A percentile compares a stretch with the other conserved stretches of the same genome.
phyloP scores from a whole-genome alignment of 2,113 vertebrate genomes.

The Chinchilla lanigera region DNA sequence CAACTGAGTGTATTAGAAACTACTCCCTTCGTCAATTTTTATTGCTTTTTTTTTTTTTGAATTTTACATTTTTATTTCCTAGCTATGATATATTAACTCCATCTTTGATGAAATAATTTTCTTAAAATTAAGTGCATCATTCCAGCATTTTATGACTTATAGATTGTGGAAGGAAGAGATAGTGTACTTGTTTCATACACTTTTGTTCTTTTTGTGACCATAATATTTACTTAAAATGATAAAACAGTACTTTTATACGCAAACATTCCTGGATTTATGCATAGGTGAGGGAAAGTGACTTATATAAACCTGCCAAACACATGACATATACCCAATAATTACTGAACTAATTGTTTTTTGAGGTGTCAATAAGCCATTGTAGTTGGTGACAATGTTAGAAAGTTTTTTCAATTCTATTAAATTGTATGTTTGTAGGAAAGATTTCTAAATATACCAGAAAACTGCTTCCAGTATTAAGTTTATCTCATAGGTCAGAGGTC shows the following conservation, averaged over 20 bases:
- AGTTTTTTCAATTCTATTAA: constrained; percentile 34
- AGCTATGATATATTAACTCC: constrained; percentile 14
- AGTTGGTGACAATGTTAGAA: constrained; percentile 13
- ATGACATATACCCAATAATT: not conserved
- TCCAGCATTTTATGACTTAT: constrained; percentile 43
- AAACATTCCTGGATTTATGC: constrained; percentile 22
- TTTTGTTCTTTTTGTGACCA: constrained; percentile 18
- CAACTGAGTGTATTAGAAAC: not conserved
- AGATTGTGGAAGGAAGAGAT: constrained; percentile 24
- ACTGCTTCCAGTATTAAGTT: not conserved
- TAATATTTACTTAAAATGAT: constrained; percentile 16
- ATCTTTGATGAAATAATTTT: constrained; percentile 4
- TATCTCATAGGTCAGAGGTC: not conserved
- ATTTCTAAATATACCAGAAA: not conserved
- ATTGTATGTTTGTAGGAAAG: not conserved
- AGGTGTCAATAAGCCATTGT: not conserved
- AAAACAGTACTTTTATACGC: not conserved
- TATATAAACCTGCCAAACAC: not conserved
- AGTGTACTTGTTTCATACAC: constrained; percentile 26
- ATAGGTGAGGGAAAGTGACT: not conserved
- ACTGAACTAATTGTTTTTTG: constrained; percentile 23
- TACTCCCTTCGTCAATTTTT: constrained; percentile 22
- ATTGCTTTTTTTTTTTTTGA: constrained; percentile 7
- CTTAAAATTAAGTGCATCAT: constrained; percentile 26
- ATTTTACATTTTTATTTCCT: constrained; percentile 45